These are phyloP conservation scores for Syrphus vitripennis DNA, from an alignment of 2,888 invertebrate genomes.

Conservation along the genomic window DNA sequence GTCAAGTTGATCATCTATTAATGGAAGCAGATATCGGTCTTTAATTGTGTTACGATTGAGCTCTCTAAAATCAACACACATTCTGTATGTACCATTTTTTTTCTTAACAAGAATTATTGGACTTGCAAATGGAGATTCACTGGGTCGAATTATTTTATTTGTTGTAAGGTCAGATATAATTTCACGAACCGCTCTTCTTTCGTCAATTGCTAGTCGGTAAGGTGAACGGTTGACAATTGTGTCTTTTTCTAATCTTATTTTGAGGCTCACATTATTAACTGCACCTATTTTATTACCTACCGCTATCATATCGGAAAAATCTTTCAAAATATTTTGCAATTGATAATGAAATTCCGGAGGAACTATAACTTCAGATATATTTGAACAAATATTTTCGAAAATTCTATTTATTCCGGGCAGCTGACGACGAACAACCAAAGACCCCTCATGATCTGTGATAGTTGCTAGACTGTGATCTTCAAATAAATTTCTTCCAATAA, in stretches of 20 bases:
- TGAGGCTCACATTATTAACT: background rate
- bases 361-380: constrained; percentile 21
- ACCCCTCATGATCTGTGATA: background rate
- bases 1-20: constrained; percentile 39
- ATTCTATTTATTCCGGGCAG: constrained; percentile 22
- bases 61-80: constrained; percentile 21
- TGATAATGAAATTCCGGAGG: constrained; percentile 9
- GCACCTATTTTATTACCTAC: background rate
- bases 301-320: constrained; percentile 25
- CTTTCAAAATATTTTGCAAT: constrained; percentile 7
- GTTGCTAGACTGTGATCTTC: background rate
- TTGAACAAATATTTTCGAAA: constrained; percentile 1
- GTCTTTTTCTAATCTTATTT: background rate
- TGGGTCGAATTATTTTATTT: too few relatives aligned
- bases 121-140: too few relatives aligned
- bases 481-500: background rate
- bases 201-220: too few relatives aligned
- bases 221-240: too few relatives aligned
- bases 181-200: background rate
- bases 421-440: constrained; percentile 17
- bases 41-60: constrained; percentile 13
- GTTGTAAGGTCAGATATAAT: too few relatives aligned
- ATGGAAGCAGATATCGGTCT: constrained; percentile 35
- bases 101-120: background rate
- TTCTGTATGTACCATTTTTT: too few relatives aligned